A percentile compares a stretch with the other conserved stretches of the same genome.
phyloP scores from a whole-genome alignment of 2,888 invertebrate genomes.

The Callyntrura guangdongensis region DNA sequence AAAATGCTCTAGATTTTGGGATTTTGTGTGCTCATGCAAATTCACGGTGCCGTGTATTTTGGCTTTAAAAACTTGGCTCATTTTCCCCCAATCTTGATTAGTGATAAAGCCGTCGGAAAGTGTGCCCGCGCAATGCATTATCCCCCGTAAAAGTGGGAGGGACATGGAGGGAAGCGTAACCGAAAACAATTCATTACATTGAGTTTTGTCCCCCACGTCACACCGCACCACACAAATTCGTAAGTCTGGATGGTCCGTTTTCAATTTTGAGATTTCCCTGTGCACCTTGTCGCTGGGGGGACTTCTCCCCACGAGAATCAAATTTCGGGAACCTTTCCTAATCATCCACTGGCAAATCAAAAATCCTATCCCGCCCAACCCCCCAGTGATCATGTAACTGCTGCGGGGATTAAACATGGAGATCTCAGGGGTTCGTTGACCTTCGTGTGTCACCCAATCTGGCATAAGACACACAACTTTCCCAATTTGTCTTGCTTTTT shows the following conservation, averaged over 20 bases:
- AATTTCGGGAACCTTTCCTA: constrained; percentile 45
- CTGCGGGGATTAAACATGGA: constrained; percentile 35
- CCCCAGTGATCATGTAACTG: constrained; percentile 66
- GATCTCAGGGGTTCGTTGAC: not conserved
- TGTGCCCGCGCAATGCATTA: constrained; percentile 67
- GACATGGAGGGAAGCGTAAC: not conserved
- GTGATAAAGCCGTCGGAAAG: constrained; percentile 51
- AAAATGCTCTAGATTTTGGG: constrained; percentile 70
- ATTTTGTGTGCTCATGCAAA: constrained; percentile 61
- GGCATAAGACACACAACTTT: constrained; percentile 63
- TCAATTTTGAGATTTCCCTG: constrained; percentile 44
- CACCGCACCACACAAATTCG: not conserved
- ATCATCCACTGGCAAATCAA: constrained; percentile 58
- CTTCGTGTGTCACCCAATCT: not conserved
- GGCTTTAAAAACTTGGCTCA: constrained; percentile 26
- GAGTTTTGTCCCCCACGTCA: constrained; percentile 26
- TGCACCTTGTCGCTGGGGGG: constrained; percentile 25
- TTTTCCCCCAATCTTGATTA: constrained; percentile 59
- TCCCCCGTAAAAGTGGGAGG: constrained; percentile 59
- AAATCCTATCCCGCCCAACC: constrained; percentile 69
- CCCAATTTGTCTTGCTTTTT: constrained; percentile 73
- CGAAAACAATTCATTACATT: constrained; percentile 31
- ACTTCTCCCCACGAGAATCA: constrained; percentile 46
- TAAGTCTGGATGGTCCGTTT: not conserved
- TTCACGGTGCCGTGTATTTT: constrained; percentile 66